Evolutionary conservation across 2,113 vertebrate genomes (phyloP).

Genomic region (Psittacula cyanocephala): DNA sequence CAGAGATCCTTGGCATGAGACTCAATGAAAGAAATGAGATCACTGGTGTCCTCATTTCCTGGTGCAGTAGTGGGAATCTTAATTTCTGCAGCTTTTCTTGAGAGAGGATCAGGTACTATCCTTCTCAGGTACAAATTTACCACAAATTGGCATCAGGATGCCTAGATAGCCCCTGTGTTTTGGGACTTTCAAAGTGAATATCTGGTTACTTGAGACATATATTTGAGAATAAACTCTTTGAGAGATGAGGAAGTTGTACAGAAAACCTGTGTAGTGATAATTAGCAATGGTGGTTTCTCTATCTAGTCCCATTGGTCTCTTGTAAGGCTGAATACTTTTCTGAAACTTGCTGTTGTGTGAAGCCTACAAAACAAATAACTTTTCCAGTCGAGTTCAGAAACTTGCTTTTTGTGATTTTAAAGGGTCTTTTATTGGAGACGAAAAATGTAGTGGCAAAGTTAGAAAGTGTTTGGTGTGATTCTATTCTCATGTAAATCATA

Average conservation of each 20-base stretch:
- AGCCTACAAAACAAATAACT: not conserved
- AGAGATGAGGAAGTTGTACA: not conserved
- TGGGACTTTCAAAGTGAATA: not conserved
- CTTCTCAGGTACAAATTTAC: not conserved
- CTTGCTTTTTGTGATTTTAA: not conserved
- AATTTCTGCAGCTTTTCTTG: not conserved
- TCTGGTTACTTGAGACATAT: not conserved
- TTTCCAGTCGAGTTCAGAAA: not conserved
- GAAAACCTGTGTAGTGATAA: not conserved
- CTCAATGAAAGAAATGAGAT: not conserved
- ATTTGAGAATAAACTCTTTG: not conserved
- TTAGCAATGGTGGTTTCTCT: not conserved
- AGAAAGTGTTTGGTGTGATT: not conserved
- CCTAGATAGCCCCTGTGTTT: not conserved
- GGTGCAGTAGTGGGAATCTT: not conserved
- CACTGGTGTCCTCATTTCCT: not conserved
- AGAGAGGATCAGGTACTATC: not conserved
- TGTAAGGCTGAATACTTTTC: not conserved
- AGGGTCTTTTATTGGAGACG: not conserved
- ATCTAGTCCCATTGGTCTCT: not conserved
- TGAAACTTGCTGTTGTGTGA: not conserved
- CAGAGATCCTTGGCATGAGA: not conserved
- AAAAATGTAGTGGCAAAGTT: not conserved
- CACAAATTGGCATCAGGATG: not conserved
- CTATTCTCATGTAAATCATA: not conserved